A percentile compares a stretch with the other conserved stretches of the same genome.
Evolutionary conservation across 1,140 invertebrate species (phyloP).

Genomic region (Micrasema longulum): DNA sequence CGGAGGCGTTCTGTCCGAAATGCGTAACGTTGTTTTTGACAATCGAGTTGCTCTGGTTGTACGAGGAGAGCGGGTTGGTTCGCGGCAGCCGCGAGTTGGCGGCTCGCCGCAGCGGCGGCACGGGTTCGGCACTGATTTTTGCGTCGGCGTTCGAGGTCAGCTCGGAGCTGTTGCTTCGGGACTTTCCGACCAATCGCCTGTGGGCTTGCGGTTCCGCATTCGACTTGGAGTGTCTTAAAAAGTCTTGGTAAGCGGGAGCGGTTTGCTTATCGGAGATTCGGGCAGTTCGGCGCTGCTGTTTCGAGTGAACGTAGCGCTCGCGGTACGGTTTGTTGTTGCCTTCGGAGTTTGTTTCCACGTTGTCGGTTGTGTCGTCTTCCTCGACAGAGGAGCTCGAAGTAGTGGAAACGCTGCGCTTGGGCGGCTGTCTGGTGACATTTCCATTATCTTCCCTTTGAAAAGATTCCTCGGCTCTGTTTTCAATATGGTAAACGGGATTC

Average conservation of each 20-base stretch:
- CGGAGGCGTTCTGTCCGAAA: constrained; percentile 60
- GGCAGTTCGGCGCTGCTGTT: constrained; percentile 62
- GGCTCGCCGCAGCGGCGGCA: constrained; percentile 63
- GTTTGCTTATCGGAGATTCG: constrained; percentile 56
- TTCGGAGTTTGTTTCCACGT: constrained; percentile 68
- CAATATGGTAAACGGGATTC: constrained; percentile 87
- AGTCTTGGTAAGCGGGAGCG: constrained; percentile 51
- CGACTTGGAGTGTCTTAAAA: constrained; percentile 49
- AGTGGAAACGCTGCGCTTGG: constrained; percentile 50
- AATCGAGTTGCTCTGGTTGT: constrained; percentile 57
- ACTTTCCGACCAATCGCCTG: constrained; percentile 54
- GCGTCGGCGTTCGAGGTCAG: neutral
- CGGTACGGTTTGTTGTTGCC: constrained; percentile 67
- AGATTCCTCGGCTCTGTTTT: constrained; percentile 61
- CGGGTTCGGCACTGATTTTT: constrained; percentile 60
- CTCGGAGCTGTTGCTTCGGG: constrained; percentile 56
- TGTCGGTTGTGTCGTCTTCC: constrained; percentile 68
- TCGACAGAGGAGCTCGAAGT: constrained; percentile 69
- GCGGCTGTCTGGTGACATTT: constrained; percentile 40
- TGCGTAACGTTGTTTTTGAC: constrained; percentile 61
- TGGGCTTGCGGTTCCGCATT: constrained; percentile 45
- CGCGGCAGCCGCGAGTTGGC: constrained; percentile 66
- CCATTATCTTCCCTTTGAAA: constrained; percentile 40
- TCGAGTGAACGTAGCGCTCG: constrained; percentile 63
- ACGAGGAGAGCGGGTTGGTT: constrained; percentile 68